phyloP scores from a whole-genome alignment of 2,888 invertebrate species.

The Athalia cordata region DNA sequence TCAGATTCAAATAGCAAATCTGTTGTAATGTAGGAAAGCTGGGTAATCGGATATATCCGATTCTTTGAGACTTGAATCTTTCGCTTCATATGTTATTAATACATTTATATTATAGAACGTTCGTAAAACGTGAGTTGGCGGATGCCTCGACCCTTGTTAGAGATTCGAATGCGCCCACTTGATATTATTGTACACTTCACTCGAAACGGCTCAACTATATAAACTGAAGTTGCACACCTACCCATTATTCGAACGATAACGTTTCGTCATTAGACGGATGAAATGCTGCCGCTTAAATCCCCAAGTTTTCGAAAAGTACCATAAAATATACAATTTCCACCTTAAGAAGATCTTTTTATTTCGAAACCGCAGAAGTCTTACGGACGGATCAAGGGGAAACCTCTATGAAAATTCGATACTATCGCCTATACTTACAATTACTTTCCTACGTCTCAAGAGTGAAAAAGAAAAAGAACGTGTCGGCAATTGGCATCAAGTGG shows the following conservation, averaged over 20 bases:
- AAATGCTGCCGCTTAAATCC: too few relatives aligned
- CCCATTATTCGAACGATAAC: slow-evolving; percentile 25
- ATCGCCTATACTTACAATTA: too few relatives aligned
- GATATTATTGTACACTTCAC: neutral
- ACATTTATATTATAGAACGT: neutral
- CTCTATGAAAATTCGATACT: too few relatives aligned
- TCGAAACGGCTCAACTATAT: neutral
- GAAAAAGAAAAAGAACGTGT: too few relatives aligned
- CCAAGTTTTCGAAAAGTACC: too few relatives aligned
- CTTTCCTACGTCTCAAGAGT: neutral
- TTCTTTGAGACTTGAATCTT: slow-evolving; percentile 45
- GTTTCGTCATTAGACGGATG: neutral
- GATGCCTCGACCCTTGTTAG: slow-evolving; percentile 30
- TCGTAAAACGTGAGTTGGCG: slow-evolving; percentile 9
- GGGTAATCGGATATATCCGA: slow-evolving; percentile 58
- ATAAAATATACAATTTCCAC: too few relatives aligned
- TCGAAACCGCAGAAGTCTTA: too few relatives aligned
- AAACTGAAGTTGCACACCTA: neutral
- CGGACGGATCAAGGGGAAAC: too few relatives aligned
- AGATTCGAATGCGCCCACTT: too few relatives aligned
- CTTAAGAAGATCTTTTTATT: too few relatives aligned
- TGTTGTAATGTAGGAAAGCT: slow-evolving; percentile 10
- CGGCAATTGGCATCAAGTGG: too few relatives aligned
- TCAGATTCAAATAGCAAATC: slow-evolving; percentile 53
- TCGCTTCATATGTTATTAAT: neutral